Evolutionary conservation across 2,797 vertebrate species (phyloP), one percentile per base, ranked within the genome.

Genomic region (Ctenochaetus hawaiiensis): DNA sequence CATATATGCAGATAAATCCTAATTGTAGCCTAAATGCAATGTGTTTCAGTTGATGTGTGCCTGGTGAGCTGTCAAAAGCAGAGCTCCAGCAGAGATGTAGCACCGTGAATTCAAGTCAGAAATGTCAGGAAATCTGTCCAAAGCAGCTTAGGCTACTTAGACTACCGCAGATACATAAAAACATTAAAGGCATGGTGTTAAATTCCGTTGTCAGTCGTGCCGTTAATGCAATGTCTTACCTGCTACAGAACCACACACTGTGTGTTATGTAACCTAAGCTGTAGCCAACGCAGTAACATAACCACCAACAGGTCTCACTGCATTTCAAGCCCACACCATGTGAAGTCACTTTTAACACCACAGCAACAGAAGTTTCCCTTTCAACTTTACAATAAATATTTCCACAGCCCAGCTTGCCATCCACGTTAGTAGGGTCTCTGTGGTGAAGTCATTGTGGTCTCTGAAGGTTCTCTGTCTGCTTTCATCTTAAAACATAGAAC

Each of bases 381-480:
- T 86, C 75, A 81, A 71, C 70, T 73, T 79, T 20, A 79, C 54
- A 67, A 82, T 72, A 72, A 87, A 82, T 62, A 80, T 84, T 78
- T 89, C 67, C 59, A 39, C 6, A 70, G 64, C 72, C 64, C 67
- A 73, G 72, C 66, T 77, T 54, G 70, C 58, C 18, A 10, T 84
- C 72, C 44, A 30, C 51, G 57, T 79, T 61, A 65, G 58, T 48
- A 13, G 12, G 69, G n/a, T 83, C 64, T 76, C 59, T 1, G 20
- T 68, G 47, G 49, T 84, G 77, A 72, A 87, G 64, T 79, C 68
- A 37, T 68, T 71, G 77, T 78, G 62, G 62, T 75, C 89, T 91
- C 88, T 75, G 75, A 84, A 71, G 87, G 59, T 53, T 85, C 85
- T 88, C 75, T 73, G 66, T 72, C 71, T 45, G 41, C 87, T 92